Evolutionary conservation across 2,888 invertebrate species (phyloP).

Genomic region (Uloborus plumipes): DNA sequence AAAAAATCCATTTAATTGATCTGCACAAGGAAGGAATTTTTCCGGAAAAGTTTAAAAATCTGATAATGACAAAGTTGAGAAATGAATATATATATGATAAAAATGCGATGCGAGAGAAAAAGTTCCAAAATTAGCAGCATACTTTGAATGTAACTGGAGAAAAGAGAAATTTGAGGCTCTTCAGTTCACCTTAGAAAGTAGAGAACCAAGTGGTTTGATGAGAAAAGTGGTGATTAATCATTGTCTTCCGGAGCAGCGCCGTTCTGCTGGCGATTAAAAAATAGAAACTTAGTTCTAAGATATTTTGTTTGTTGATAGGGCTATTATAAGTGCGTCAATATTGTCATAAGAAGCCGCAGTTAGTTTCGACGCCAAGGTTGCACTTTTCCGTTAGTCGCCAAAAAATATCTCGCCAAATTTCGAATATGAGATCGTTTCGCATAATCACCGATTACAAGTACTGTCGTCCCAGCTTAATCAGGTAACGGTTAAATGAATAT

Average conservation of each 20-base stretch:
- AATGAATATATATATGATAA: slow-evolving; percentile 15
- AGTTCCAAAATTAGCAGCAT: not conserved
- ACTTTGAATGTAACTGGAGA: not conserved
- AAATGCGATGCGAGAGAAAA: not conserved
- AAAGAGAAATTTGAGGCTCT: not conserved
- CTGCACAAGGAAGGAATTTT: slow-evolving; percentile 28
- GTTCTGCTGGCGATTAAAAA: slow-evolving; percentile 6
- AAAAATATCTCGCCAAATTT: too few relatives aligned
- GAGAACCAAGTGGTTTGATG: not conserved
- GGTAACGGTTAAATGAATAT: too few relatives aligned
- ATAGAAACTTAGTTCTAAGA: slow-evolving; percentile 10
- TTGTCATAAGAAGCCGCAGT: slow-evolving; percentile 6
- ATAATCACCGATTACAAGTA: too few relatives aligned
- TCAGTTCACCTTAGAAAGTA: too few relatives aligned
- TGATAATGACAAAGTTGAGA: slow-evolving; percentile 41
- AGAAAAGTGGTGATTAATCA: not conserved
- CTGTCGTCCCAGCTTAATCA: too few relatives aligned
- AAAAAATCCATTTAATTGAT: slow-evolving; percentile 46
- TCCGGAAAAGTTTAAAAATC: slow-evolving; percentile 38
- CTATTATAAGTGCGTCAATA: slow-evolving; percentile 13
- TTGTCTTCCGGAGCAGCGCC: not conserved
- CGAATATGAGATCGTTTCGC: too few relatives aligned
- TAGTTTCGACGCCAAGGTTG: not conserved
- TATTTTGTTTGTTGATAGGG: slow-evolving; percentile 24
- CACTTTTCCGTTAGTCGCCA: not conserved